phyloP scores from a whole-genome alignment of 2,888 invertebrate genomes.

The Leptopilina syphax region DNA sequence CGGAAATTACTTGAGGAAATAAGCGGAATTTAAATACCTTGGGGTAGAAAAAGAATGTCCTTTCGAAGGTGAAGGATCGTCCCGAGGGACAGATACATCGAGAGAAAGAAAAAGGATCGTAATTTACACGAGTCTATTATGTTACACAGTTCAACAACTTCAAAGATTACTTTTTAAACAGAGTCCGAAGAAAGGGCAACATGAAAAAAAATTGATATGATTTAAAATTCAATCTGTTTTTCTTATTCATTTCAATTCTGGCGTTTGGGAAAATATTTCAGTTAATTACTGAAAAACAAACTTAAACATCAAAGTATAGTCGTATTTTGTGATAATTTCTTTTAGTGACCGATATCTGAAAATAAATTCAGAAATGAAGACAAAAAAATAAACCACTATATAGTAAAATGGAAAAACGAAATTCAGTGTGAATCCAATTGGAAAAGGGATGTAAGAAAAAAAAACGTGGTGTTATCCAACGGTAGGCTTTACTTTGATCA shows the following conservation, averaged over 20 bases:
- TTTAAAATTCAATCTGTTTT: no score
- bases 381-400: not conserved
- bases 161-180: constrained; percentile 66
- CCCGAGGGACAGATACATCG: constrained; percentile 65
- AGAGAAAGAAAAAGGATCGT: constrained; percentile 63
- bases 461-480: constrained; percentile 64
- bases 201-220: no score
- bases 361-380: not conserved
- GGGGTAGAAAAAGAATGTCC: constrained; percentile 49
- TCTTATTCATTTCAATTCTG: no score
- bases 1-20: constrained; percentile 20
- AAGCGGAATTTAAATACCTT: constrained; percentile 55
- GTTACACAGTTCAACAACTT: constrained; percentile 65
- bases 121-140: constrained; percentile 66
- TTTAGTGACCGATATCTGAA: not conserved
- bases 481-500: constrained; percentile 31
- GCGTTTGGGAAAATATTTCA: no score
- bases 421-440: not conserved
- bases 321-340: no score
- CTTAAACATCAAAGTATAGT: no score
- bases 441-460: constrained; percentile 46
- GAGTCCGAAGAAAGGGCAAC: not conserved
- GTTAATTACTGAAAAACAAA: no score
- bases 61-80: constrained; percentile 62
- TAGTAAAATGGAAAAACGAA: not conserved